Conservation (phyloP, 2,888 invertebrate genomes). For the Drosophila formosana region DNA sequence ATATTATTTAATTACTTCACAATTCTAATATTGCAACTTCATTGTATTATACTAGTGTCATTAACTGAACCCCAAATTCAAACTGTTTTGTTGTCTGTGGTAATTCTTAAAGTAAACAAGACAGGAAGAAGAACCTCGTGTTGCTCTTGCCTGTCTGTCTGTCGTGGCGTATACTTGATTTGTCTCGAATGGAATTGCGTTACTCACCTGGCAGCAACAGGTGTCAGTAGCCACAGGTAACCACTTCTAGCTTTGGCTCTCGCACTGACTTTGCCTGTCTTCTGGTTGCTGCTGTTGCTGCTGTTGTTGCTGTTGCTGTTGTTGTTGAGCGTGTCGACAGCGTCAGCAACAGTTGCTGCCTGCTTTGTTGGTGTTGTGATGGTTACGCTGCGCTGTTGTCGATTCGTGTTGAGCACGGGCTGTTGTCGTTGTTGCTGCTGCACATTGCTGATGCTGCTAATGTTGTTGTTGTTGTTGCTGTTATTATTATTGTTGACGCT, state of each 20-base stretch:
- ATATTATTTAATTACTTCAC: too few relatives aligned
- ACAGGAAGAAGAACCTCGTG: too few relatives aligned
- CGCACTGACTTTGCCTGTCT: neutral
- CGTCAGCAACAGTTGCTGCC: slow-evolving; percentile 22
- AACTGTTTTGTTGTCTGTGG: too few relatives aligned
- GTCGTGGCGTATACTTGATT: neutral
- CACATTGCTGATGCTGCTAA: slow-evolving; percentile 2
- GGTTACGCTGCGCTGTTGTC: slow-evolving; percentile 14
- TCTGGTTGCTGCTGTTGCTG: slow-evolving; percentile 4
- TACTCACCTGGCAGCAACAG: slow-evolving; percentile 85
- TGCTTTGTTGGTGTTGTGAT: slow-evolving; percentile 33
- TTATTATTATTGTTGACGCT: slow-evolving; percentile 31
- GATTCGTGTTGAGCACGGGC: neutral
- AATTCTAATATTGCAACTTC: too few relatives aligned
- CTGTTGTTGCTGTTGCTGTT: slow-evolving; percentile 11
- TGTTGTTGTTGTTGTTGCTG: slow-evolving; percentile 17
- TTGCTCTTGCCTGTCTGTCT: neutral
- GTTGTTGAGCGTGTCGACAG: slow-evolving; percentile 12
- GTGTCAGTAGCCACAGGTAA: slow-evolving; percentile 85
- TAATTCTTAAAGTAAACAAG: too few relatives aligned
- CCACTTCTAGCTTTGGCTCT: slow-evolving; percentile 54
- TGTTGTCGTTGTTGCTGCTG: slow-evolving; percentile 14
- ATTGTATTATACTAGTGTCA: too few relatives aligned
- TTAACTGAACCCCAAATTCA: too few relatives aligned
- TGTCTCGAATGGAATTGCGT: neutral